Evolutionary conservation across 1,140 invertebrate species (phyloP).

Genomic region (Bombus breviceps): DNA sequence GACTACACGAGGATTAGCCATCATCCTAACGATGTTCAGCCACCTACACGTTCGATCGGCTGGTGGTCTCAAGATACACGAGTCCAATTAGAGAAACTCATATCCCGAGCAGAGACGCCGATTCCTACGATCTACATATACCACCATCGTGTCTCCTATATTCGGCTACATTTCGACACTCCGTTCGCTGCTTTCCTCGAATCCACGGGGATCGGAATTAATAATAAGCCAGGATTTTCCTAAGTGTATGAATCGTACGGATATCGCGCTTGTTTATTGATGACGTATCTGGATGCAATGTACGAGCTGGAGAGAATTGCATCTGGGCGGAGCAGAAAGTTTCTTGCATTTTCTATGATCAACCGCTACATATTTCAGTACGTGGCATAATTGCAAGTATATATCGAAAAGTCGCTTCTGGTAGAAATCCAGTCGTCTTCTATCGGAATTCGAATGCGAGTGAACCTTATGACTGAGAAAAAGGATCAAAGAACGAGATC

Average conservation of each 20-base stretch:
- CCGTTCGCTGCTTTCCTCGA: conserved; percentile 16
- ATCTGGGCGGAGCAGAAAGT: no score
- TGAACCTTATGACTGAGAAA: no score
- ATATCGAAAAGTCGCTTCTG: no score
- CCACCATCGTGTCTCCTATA: no score
- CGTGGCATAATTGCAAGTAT: no score
- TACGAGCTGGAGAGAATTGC: no score
- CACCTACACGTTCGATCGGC: background rate
- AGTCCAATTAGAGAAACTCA: conserved; percentile 58
- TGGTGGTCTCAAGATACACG: conserved; percentile 58
- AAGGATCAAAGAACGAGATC: no score
- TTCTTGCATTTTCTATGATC: background rate
- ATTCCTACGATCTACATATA: background rate
- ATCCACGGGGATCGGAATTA: conserved; percentile 42
- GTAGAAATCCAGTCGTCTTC: background rate
- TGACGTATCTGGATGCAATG: no score
- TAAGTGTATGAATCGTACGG: conserved; percentile 38
- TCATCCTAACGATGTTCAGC: background rate
- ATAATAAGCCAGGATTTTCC: conserved; percentile 50
- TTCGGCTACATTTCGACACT: conserved; percentile 48
- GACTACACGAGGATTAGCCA: conserved; percentile 47
- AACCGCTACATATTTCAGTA: background rate
- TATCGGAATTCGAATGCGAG: background rate
- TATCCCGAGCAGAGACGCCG: conserved; percentile 32
- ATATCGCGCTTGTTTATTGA: background rate